These are phyloP conservation scores for Ferrisia virgata DNA, from an alignment of 2,888 invertebrate species.

Conservation along the genomic window DNA sequence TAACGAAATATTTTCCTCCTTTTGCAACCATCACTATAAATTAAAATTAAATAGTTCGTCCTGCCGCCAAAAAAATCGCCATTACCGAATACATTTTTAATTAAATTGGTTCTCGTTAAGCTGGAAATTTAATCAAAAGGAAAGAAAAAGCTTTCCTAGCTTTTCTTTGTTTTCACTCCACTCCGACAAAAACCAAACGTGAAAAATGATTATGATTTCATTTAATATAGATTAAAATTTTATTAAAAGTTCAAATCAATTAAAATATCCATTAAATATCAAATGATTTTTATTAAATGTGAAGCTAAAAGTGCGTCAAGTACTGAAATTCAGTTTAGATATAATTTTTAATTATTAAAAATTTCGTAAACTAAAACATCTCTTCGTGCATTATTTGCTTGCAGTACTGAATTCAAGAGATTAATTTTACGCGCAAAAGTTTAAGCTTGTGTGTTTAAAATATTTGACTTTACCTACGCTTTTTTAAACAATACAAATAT, in stretches of 20 bases:
- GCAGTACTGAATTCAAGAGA: neutral
- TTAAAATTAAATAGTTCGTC: neutral
- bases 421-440: neutral
- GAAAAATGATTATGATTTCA: neutral
- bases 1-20: neutral
- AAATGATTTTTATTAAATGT: neutral
- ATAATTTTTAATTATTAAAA: neutral
- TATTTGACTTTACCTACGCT: neutral
- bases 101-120: neutral
- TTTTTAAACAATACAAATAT: neutral
- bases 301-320: neutral
- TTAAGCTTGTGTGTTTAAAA: neutral
- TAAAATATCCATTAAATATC: neutral
- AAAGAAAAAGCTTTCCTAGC: neutral
- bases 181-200: neutral
- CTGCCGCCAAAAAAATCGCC: neutral
- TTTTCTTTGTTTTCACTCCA: neutral
- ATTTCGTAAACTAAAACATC: neutral
- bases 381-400: neutral
- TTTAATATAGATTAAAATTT: neutral
- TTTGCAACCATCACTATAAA: neutral
- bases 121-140: neutral
- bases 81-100: neutral
- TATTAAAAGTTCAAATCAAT: neutral
- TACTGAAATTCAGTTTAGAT: neutral